phyloP scores from a whole-genome alignment of 2,797 vertebrate species.

The Chromis chromis region DNA sequence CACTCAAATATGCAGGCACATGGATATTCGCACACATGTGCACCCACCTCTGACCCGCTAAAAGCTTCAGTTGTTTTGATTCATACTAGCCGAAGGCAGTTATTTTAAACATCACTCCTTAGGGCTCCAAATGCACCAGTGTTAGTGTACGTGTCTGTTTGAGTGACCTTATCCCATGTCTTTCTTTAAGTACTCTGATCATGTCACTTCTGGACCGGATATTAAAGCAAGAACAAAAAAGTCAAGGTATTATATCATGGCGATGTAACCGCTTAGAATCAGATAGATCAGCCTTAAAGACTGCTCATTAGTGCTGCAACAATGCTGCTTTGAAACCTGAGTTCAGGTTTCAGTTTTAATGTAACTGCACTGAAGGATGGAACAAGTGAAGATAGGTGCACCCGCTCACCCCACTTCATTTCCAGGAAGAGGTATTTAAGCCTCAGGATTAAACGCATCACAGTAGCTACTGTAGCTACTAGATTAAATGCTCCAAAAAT shows the following conservation, averaged over 20 bases:
- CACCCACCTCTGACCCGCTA: constrained; percentile 50
- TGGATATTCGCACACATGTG: constrained; percentile 13
- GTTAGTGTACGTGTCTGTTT: not conserved
- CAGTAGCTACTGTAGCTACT: too few species aligned
- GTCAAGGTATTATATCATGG: constrained; percentile 4
- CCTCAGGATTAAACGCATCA: too few species aligned
- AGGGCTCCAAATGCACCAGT: not conserved
- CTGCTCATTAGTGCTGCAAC: too few species aligned
- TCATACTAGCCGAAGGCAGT: constrained; percentile 32
- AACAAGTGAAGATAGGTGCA: too few species aligned
- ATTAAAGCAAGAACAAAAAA: not conserved
- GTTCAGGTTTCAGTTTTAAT: too few species aligned
- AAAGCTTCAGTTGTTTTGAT: constrained; percentile 60
- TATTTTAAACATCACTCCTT: constrained; percentile 47
- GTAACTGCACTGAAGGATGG: too few species aligned
- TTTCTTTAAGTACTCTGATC: constrained; percentile 30
- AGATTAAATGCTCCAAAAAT: not conserved
- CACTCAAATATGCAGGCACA: constrained; percentile 37
- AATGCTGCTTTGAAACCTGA: too few species aligned
- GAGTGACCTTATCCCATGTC: constrained; percentile 1
- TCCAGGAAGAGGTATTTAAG: too few species aligned
- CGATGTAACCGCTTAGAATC: constrained; percentile 2
- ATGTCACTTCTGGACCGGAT: constrained; percentile 13
- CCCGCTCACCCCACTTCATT: too few species aligned
- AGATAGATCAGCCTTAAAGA: constrained; percentile 3